Percentiles rank a stretch among this genome's conserved stretches.
Evolutionary conservation across 2,888 invertebrate genomes (phyloP).

Genomic region (Leptinotarsa haldemani): DNA sequence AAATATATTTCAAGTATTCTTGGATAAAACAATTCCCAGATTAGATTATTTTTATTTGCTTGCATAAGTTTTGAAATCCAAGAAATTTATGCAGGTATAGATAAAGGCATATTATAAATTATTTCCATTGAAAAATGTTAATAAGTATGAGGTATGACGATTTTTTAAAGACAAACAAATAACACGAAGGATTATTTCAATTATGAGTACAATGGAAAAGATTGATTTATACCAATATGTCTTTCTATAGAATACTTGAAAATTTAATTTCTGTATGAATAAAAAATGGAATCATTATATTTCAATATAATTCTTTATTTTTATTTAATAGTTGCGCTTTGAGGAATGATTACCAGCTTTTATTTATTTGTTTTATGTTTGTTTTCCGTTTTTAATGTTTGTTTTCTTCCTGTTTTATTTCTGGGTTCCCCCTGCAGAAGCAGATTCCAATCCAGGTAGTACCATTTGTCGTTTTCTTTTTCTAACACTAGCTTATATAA

Average conservation of each 20-base stretch:
- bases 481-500: slow-evolving; percentile 44
- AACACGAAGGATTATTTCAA: too few relatives aligned
- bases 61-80: slow-evolving; percentile 5
- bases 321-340: slow-evolving; percentile 5
- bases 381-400: slow-evolving; percentile 45
- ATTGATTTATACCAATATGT: too few relatives aligned
- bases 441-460: slow-evolving; percentile 65
- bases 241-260: neutral
- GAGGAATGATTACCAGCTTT: slow-evolving; percentile 20
- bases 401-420: slow-evolving; percentile 59
- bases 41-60: slow-evolving; percentile 9
- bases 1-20: slow-evolving; percentile 14
- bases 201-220: too few relatives aligned
- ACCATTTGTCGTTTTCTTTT: slow-evolving; percentile 55
- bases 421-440: slow-evolving; percentile 59
- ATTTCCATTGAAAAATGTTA: too few relatives aligned
- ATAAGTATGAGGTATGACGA: too few relatives aligned
- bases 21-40: neutral
- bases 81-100: neutral
- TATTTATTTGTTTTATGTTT: slow-evolving; percentile 33
- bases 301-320: neutral
- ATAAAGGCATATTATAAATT: neutral
- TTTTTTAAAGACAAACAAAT: too few relatives aligned
- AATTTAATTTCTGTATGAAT: neutral
- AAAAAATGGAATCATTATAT: neutral